These are phyloP conservation scores for Dyspetes luteomarginatus DNA, from an alignment of 2,888 invertebrate species.

Conservation along the genomic window DNA sequence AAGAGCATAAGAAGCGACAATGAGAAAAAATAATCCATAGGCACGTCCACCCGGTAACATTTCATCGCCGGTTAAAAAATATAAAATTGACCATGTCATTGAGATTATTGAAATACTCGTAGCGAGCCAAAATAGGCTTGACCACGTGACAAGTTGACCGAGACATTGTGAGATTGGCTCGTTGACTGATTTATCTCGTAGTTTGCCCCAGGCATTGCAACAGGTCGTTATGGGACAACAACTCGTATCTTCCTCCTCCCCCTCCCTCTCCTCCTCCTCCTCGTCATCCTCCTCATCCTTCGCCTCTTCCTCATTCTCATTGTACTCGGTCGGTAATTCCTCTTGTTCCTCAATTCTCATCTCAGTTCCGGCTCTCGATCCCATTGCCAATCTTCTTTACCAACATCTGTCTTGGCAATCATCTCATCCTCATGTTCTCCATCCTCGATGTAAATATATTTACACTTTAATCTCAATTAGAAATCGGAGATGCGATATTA, in stretches of 20 bases:
- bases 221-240: conserved; percentile 75
- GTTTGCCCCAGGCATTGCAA: conserved; percentile 68
- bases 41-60: conserved; percentile 75
- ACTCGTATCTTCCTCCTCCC: conserved; percentile 33
- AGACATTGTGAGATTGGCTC: conserved; percentile 65
- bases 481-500: too few species aligned
- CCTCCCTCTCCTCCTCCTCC: conserved; percentile 27
- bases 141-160: conserved; percentile 72
- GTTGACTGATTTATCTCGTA: conserved; percentile 73
- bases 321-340: conserved; percentile 9
- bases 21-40: conserved; percentile 74
- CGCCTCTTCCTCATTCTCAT: background rate
- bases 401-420: too few species aligned
- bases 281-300: background rate
- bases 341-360: background rate
- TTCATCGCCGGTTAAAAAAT: conserved; percentile 72
- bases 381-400: too few species aligned
- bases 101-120: conserved; percentile 64
- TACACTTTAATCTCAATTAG: too few species aligned
- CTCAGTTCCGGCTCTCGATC: background rate
- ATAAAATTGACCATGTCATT: conserved; percentile 72
- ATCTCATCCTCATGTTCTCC: too few species aligned
- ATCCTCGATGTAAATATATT: too few species aligned
- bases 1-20: conserved; percentile 73
- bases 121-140: conserved; percentile 71